Evolutionary conservation across 2,888 invertebrate species (phyloP).

Genomic region (Diarsia brunnea): DNA sequence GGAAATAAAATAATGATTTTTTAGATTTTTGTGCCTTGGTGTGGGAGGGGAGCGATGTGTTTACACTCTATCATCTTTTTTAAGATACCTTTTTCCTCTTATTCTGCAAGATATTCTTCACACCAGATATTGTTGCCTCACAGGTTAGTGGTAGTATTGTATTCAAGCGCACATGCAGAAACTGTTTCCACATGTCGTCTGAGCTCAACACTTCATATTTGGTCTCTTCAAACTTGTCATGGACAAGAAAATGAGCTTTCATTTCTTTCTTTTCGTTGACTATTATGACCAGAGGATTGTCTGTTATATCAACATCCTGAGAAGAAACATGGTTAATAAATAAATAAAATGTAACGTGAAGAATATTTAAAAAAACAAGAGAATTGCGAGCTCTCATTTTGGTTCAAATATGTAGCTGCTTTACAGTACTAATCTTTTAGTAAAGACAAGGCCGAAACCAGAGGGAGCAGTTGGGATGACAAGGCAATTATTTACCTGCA

Average conservation of each 20-base stretch:
- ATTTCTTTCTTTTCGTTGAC: conserved; percentile 89
- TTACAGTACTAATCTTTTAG: neutral
- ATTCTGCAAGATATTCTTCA: conserved; percentile 92
- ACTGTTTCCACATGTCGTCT: conserved; percentile 92
- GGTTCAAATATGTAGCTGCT: neutral
- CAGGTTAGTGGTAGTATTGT: conserved; percentile 92
- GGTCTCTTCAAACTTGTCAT: conserved; percentile 93
- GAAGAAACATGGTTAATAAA: conserved; percentile 39
- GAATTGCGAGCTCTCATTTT: neutral
- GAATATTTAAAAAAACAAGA: too few species aligned
- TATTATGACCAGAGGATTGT: conserved; percentile 93
- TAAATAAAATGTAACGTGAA: neutral
- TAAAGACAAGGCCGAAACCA: neutral
- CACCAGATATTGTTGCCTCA: conserved; percentile 90
- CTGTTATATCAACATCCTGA: conserved; percentile 94
- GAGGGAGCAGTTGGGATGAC: neutral
- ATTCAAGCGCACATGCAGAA: conserved; percentile 93
- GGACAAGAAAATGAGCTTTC: conserved; percentile 92
- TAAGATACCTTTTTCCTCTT: conserved; percentile 93
- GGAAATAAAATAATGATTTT: too few species aligned
- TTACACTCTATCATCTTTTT: too few species aligned
- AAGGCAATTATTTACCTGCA: conserved; percentile 81
- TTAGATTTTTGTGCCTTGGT: too few species aligned
- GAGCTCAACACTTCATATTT: conserved; percentile 92
- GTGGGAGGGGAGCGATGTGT: too few species aligned